Conservation (phyloP, 2,888 invertebrate genomes). For the Rhogogaster chlorosoma region DNA sequence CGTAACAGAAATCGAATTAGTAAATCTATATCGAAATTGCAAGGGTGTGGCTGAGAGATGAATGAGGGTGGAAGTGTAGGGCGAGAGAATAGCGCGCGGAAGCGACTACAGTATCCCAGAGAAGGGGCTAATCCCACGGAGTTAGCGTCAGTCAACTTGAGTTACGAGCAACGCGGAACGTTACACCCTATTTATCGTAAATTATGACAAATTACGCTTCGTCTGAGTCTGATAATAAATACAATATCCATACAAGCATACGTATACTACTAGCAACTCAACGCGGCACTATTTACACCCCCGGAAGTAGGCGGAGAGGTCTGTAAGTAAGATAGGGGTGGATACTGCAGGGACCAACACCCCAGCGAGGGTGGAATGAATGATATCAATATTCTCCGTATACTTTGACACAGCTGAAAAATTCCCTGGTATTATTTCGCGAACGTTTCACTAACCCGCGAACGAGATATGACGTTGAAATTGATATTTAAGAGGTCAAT, state of each 20-base stretch:
- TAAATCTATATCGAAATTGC: conserved; percentile 49
- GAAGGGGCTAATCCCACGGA: conserved; percentile 70
- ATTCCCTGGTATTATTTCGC: neutral
- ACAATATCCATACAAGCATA: conserved; percentile 31
- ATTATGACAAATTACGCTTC: conserved; percentile 69
- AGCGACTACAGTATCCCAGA: conserved; percentile 51
- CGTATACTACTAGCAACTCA: neutral
- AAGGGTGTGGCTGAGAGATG: conserved; percentile 36
- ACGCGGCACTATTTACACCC: neutral
- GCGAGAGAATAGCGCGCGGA: conserved; percentile 26
- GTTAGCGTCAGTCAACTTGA: conserved; percentile 74
- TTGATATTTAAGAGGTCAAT: neutral
- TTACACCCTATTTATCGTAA: conserved; percentile 70
- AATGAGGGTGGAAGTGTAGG: conserved; percentile 42
- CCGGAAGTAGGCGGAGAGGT: conserved; percentile 9
- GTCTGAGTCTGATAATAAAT: conserved; percentile 59
- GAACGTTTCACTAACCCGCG: neutral
- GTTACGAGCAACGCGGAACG: conserved; percentile 67
- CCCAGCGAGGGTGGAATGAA: neutral
- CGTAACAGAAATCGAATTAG: conserved; percentile 42
- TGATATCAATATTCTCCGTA: neutral
- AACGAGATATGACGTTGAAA: neutral
- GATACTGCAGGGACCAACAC: neutral
- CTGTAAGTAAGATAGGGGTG: neutral
- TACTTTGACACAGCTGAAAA: neutral